Base-by-base conservation (phyloP, 2,113 vertebrate genomes). In the Terrapene triunguis region DNA sequence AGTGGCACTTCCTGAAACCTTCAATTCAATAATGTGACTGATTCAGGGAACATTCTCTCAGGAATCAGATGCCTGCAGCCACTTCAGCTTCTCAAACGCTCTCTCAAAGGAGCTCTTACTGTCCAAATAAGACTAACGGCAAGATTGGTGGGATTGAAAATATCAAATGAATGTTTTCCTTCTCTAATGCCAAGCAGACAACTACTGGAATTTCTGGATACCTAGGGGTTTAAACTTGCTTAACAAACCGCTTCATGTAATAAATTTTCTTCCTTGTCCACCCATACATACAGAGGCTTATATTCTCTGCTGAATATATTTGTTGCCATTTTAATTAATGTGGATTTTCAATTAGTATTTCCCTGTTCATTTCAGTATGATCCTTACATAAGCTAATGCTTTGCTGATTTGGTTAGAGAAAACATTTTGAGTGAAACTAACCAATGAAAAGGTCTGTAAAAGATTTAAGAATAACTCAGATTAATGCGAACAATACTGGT, bases 41-140 rank as follows among this genome's bases (percentile, higher is more conserved):
- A 87, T 54, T 47, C 24, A 82, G 84, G 86, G 22, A 85, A 78
- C 21, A 82, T 44, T 14, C n/a, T 65, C 44, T 38, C 83, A 51
- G 92, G 94, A 95, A 90, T 82, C 54, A 91, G 90, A 54, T 47
- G 38, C 79, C 80, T 82, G 42, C 44, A 53, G 51, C 90, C 95
- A 96, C 93, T 95, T 92, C 84, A 80, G 32, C 38, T 2, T 82
- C 51, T 94, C 38, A 53, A 22, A 54, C 53, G 47, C 38, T 78
- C 83, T 53, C 85, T 69, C 90, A 62, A 76, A 69, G 88, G 74
- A 57, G n/a, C 16, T 0, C 29, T 5, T 48, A n/a, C 80, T 79
- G 72, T 55, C 95, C 93, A 86, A 95, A 82, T 53, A 88, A 89
- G 88, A 62, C 2, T 62, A 53, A 5, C 12, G 4, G 35, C 35